Evolutionary conservation across 2,797 vertebrate species (phyloP).

Genomic region (Lemur catta): DNA sequence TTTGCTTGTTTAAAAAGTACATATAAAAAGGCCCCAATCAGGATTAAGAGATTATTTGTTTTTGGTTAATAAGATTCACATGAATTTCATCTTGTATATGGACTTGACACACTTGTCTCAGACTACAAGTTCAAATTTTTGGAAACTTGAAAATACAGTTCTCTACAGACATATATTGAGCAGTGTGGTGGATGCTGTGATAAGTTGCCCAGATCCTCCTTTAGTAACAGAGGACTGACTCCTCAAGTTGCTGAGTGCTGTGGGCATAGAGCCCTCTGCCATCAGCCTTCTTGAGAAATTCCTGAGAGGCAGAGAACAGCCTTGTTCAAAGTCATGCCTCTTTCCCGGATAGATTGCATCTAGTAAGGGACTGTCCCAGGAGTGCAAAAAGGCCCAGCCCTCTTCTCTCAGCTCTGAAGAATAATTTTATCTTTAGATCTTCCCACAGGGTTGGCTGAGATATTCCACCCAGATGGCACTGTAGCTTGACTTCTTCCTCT

Average conservation of each 20-base stretch:
- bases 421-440: neutral
- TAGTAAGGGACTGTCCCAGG: neutral
- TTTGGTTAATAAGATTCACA: neutral
- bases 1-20: neutral
- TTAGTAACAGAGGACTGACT: neutral
- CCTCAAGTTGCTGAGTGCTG: neutral
- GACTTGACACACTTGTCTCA: neutral
- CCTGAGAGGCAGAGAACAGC: neutral
- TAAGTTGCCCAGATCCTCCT: neutral
- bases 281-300: neutral
- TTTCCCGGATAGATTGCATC: neutral
- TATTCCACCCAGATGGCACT: neutral
- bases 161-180: neutral
- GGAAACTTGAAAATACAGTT: constrained; percentile 30
- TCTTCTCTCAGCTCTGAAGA: neutral
- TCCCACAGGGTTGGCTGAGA: neutral
- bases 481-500: neutral
- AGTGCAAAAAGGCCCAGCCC: neutral
- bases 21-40: neutral
- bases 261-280: neutral
- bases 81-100: neutral
- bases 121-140: neutral
- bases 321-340: neutral
- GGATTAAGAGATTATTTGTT: neutral
- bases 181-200: neutral